Evolutionary conservation across 2,888 invertebrate genomes (phyloP).

Genomic region (Drosophila testacea): DNA sequence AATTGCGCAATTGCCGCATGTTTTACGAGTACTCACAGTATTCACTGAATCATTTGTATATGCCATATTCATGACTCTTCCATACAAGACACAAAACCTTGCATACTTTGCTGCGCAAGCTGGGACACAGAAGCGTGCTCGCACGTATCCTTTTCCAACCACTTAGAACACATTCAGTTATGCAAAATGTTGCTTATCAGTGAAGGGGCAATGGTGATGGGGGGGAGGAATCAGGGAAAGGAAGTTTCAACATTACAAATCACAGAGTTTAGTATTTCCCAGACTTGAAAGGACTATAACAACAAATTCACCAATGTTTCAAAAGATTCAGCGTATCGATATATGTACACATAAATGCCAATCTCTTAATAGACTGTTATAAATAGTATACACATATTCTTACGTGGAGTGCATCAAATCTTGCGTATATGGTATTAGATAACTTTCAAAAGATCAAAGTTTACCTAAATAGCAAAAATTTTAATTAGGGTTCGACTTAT

Average conservation of each 20-base stretch:
- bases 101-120: conserved; percentile 36
- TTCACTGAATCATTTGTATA: conserved; percentile 5
- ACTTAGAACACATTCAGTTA: conserved; percentile 22
- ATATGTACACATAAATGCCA: neutral
- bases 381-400: neutral
- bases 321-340: neutral
- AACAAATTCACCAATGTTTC: neutral
- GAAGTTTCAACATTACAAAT: conserved; percentile 1
- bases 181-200: conserved; percentile 52
- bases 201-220: neutral
- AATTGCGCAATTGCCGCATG: conserved; percentile 76
- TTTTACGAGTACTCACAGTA: conserved; percentile 54
- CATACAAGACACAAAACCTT: conserved; percentile 34
- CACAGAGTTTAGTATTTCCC: neutral
- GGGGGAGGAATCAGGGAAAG: neutral
- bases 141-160: conserved; percentile 33
- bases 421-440: too few species aligned
- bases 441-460: too few species aligned
- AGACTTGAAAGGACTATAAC: neutral
- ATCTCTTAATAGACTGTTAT: neutral
- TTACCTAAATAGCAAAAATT: too few species aligned
- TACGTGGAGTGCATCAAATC: too few species aligned
- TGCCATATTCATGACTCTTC: conserved; percentile 17
- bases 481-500: too few species aligned
- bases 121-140: conserved; percentile 25